Percentiles rank a stretch among this genome's conserved stretches.
phyloP scores from a whole-genome alignment of 1,140 invertebrate genomes.

The Drosophila kanapiae region DNA sequence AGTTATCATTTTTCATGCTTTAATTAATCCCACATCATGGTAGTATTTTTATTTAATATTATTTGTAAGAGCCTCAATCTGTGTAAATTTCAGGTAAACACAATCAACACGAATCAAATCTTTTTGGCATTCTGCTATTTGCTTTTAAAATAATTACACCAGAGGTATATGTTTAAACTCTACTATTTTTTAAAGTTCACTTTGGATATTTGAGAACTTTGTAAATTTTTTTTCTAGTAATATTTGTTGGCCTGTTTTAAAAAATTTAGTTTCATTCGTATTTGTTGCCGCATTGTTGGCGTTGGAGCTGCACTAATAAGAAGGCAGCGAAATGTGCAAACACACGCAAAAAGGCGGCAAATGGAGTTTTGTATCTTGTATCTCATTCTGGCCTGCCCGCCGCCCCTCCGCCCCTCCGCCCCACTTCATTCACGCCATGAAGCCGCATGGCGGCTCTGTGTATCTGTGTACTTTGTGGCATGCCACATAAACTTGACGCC shows the following conservation, averaged over 20 bases:
- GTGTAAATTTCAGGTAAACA: background rate
- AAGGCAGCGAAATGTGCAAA: conserved; percentile 34
- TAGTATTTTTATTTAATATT: no score
- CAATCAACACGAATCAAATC: background rate
- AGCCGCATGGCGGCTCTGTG: conserved; percentile 15
- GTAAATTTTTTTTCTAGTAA: background rate
- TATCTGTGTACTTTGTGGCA: conserved; percentile 63
- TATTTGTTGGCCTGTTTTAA: conserved; percentile 1
- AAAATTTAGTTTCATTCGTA: conserved; percentile 19
- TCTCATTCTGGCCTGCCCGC: conserved; percentile 4
- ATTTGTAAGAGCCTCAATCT: no score
- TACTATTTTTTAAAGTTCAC: background rate
- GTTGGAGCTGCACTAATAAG: conserved; percentile 74
- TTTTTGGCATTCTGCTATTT: background rate
- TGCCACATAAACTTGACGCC: conserved; percentile 77
- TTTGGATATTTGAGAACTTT: background rate
- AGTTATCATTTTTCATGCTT: no score
- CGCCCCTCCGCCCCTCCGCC: accelerated
- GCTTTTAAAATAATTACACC: background rate
- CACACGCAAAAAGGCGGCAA: conserved; percentile 41
- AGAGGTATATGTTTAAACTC: background rate
- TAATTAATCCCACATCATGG: no score
- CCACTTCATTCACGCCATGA: background rate
- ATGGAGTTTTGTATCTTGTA: conserved; percentile 44
- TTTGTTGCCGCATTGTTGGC: conserved; percentile 50